Base-by-base conservation (phyloP, 2,797 vertebrate genomes). In the Platalea minor region DNA sequence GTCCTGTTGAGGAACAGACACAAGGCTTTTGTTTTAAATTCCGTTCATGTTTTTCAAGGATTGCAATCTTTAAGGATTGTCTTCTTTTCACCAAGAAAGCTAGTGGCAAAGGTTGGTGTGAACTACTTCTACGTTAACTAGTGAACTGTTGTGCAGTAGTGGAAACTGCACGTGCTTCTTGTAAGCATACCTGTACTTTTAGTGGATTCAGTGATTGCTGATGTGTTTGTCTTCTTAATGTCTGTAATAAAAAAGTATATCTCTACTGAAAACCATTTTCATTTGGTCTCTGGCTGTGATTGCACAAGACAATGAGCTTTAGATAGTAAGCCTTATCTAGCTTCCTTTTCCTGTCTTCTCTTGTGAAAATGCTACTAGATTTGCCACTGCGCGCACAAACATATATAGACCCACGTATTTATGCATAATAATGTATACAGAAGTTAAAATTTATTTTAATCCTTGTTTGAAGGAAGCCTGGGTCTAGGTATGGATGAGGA, bases 41-140 rank as follows among this genome's bases (percentile, higher is more conserved):
- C 13, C 3, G 0, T 43, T 85, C 5, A 25, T 24, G 17, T 67
- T 46, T 75, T 90, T 87, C 43, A 79, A 70, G 41, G 23, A 35
- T 39, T 31, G 13, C 4, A 18, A 1, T 67, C 53, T 57, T 41
- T 9, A 72, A 61, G 31, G 28, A 21, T 77, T 63, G 31, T 31
- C 2, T 0, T 51, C 33, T 60, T 46, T 69, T 53, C 26, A n/a
- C 14, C 1, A 2, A 37, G 43, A 70, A 61, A 51, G 11, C 33
- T 57, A 57, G 25, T 61, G 54, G 53, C 26, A 46, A 50, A 91
- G 17, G 28, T 43, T 43, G 61, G 20, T 43, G 26, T 53, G 25
- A 39, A 13, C 14, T 41, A 28, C 39, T 56, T 43, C 63, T 15
- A 2, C 1, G 1, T 60, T n/a, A 61, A 61, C 13, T 33, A 33